phyloP scores from a whole-genome alignment of 92 coral and sea anemone genomes.

The Zoanthus gigantus region DNA sequence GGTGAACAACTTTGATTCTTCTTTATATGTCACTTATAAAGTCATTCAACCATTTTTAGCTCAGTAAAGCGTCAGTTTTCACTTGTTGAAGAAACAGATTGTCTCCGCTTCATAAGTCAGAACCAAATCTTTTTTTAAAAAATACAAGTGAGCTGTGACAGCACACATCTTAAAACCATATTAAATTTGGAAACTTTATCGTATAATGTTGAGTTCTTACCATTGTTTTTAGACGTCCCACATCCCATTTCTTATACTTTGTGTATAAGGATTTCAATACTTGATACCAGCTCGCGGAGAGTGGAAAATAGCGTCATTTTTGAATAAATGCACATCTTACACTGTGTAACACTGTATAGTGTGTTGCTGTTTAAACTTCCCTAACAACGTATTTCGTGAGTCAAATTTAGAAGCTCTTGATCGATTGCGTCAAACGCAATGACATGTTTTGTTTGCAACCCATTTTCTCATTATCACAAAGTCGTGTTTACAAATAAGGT shows the following conservation, averaged over 20 bases:
- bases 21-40: not conserved
- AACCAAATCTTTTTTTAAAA: not conserved
- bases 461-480: slow-evolving; percentile 30
- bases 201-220: not conserved
- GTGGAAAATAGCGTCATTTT: not conserved
- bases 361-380: not conserved
- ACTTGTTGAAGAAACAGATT: too few species aligned
- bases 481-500: not conserved
- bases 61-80: too few species aligned
- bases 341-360: not conserved
- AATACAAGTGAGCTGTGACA: not conserved
- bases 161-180: not conserved
- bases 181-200: not conserved
- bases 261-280: not conserved
- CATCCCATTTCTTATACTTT: slow-evolving; percentile 28
- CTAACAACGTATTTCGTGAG: not conserved
- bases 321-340: not conserved
- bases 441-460: slow-evolving; percentile 32
- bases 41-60: not conserved
- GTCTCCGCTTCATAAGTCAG: not conserved
- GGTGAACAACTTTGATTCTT: not conserved
- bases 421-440: slow-evolving; percentile 17
- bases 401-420: not conserved
- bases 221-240: slow-evolving; percentile 16
- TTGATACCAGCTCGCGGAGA: not conserved